A percentile compares a stretch with the other conserved stretches of the same genome.
phyloP scores from a whole-genome alignment of 2,113 vertebrate genomes.

The Penelope pileata region DNA sequence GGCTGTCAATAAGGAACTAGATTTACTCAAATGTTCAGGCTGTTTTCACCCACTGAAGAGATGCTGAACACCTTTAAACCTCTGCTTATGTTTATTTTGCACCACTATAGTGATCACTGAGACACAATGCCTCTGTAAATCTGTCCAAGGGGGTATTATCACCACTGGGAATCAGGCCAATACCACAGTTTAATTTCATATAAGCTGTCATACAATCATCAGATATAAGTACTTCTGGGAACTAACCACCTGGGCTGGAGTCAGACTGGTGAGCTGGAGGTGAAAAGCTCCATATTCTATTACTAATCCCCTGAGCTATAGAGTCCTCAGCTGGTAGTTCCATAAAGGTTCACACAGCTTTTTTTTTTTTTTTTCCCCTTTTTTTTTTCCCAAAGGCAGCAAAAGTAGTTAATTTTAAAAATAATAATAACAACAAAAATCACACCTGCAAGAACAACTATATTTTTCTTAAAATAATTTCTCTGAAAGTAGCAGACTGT shows the following conservation, averaged over 20 bases:
- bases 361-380: not conserved
- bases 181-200: not conserved
- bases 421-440: not conserved
- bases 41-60: not conserved
- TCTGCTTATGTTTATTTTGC: not conserved
- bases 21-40: not conserved
- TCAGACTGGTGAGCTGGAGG: constrained; percentile 22
- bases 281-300: constrained; percentile 26
- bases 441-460: constrained; percentile 57
- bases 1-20: not conserved
- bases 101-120: not conserved
- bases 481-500: constrained; percentile 69
- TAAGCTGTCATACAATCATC: not conserved
- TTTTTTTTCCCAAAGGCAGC: constrained; percentile 62
- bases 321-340: constrained; percentile 35
- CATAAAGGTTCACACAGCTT: constrained; percentile 24
- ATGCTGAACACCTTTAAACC: not conserved
- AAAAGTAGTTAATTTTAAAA: constrained; percentile 26
- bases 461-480: constrained; percentile 75
- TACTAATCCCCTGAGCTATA: constrained; percentile 58
- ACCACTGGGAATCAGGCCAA: not conserved
- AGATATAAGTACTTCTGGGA: not conserved
- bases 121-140: not conserved
- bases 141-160: not conserved
- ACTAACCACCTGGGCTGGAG: not conserved